Evolutionary conservation across 2,797 vertebrate genomes (phyloP), one percentile per base, ranked within the genome.

Genomic region (Siniperca scherzeri): DNA sequence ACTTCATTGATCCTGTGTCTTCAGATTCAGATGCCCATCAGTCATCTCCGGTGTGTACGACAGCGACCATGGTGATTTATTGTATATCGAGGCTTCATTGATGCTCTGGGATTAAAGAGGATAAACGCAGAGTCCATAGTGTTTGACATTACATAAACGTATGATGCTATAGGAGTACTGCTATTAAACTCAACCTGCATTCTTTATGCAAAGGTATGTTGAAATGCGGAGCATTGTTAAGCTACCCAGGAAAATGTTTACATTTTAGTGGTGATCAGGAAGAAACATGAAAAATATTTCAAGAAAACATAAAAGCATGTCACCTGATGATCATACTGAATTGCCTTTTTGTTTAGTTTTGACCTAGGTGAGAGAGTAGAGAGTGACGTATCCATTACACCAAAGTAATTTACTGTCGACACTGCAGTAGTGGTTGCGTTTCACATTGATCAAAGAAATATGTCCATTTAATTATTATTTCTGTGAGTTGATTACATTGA

Each of bases 1-100:
- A 70, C 59, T 62, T 50, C 33, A 92, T 76, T 81, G 86, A 93
- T 90, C 67, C 53, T 40, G 62, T 61, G 59, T 87, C 78, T 77
- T 66, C 50, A 46, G 70, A 59, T 76, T 64, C 53, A 71, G 73
- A 85, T 68, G 77, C 44, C 44, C 55, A 84, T 89, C 83, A 65
- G 53, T 87, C 74, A 79, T 89, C 68, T 74, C n/a, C 62, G 48
- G 33, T 42, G 53, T 80, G 50, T 62, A 70, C 19, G 22, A 66
- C 55, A 36, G 61, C n/a, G 19, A 70, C 56, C 44, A 10, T 3
- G 21, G 12, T 73, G 80, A 85, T 86, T 82, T 72, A 72, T 82
- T 30, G 30, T 30, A 44, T 67, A 50, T 50, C 19, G 62, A 14
- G 30, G n/a, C n/a, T 78, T 80, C 62, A 71, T 13, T 52, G 40